Conservation (phyloP, 1,140 invertebrate species). For the Zaprionus camerounensis region DNA sequence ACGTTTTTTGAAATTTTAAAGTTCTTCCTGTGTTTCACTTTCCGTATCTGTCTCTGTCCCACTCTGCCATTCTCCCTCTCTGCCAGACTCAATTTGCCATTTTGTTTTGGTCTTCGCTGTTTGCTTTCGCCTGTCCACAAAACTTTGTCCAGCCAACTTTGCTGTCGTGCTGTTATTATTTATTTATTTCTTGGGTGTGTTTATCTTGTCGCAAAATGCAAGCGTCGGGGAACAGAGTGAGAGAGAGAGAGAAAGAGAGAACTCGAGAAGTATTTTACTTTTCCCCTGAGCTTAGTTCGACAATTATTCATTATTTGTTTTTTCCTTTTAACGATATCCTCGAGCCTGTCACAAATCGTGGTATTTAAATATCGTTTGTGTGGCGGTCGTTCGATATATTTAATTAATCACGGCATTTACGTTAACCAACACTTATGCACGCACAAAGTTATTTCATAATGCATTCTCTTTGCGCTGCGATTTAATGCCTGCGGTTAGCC, state of each 20-base stretch:
- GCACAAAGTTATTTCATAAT: conserved; percentile 3
- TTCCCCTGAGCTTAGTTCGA: conserved; percentile 28
- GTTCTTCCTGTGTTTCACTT: conserved; percentile 41
- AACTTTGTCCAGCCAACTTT: conserved; percentile 48
- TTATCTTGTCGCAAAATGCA: conserved; percentile 64
- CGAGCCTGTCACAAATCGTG: conserved; percentile 20
- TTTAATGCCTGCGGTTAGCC: conserved; percentile 20
- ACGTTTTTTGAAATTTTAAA: conserved; percentile 61
- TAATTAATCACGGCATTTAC: conserved; percentile 34
- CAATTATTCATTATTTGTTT: conserved; percentile 49
- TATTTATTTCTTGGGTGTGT: conserved; percentile 45
- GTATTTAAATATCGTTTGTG: conserved; percentile 13
- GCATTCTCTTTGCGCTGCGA: conserved; percentile 10
- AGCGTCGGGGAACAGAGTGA: conserved; percentile 54
- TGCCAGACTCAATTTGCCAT: background rate
- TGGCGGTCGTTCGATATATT: conserved; percentile 21
- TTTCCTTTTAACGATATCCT: background rate
- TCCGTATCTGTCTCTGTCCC: background rate
- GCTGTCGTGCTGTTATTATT: conserved; percentile 36
- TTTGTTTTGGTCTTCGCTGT: conserved; percentile 10
- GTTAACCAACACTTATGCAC: conserved; percentile 4
- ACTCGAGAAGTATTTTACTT: background rate
- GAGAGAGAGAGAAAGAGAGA: background rate
- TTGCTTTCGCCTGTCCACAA: conserved; percentile 28
- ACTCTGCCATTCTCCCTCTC: background rate